Conservation (phyloP, 2,797 vertebrate genomes). For the Microcaecilia unicolor region DNA sequence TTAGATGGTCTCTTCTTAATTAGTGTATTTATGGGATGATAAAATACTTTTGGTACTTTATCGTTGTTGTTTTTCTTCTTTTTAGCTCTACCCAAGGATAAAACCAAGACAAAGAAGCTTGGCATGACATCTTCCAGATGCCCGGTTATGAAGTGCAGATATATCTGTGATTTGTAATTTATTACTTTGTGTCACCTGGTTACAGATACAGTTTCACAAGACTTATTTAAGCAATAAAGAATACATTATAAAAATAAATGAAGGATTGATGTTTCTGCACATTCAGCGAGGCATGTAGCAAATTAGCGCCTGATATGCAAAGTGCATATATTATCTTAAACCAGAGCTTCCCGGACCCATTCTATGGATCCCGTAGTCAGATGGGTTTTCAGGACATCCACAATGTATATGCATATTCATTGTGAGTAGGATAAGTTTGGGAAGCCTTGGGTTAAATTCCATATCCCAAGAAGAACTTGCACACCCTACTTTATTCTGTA, state of each 20-base stretch:
- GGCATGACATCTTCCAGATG: slow-evolving; percentile 54
- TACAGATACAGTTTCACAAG: slow-evolving; percentile 26
- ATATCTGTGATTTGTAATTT: slow-evolving; percentile 23
- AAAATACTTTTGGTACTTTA: too few species aligned
- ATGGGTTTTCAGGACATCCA: too few species aligned
- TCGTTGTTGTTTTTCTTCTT: slow-evolving; percentile 21
- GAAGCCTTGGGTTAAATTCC: too few species aligned
- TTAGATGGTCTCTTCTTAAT: too few species aligned
- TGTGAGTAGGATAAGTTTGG: too few species aligned
- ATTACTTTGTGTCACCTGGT: slow-evolving; percentile 16
- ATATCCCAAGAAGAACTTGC: too few species aligned
- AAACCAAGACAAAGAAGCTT: slow-evolving; percentile 85
- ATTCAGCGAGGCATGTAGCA: slow-evolving; percentile 11
- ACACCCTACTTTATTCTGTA: too few species aligned
- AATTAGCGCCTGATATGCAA: too few species aligned
- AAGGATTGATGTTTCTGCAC: slow-evolving; percentile 37
- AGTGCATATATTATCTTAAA: too few species aligned
- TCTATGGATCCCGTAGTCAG: too few species aligned
- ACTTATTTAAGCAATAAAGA: slow-evolving; percentile 38
- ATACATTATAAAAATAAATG: slow-evolving; percentile 45
- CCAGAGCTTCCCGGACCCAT: too few species aligned
- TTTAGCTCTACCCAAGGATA: slow-evolving; percentile 87
- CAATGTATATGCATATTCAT: too few species aligned
- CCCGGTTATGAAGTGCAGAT: slow-evolving; percentile 39
- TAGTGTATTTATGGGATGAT: accelerated